Base-by-base conservation (phyloP, 1,140 invertebrate genomes). In the Marisa cornuarietis region DNA sequence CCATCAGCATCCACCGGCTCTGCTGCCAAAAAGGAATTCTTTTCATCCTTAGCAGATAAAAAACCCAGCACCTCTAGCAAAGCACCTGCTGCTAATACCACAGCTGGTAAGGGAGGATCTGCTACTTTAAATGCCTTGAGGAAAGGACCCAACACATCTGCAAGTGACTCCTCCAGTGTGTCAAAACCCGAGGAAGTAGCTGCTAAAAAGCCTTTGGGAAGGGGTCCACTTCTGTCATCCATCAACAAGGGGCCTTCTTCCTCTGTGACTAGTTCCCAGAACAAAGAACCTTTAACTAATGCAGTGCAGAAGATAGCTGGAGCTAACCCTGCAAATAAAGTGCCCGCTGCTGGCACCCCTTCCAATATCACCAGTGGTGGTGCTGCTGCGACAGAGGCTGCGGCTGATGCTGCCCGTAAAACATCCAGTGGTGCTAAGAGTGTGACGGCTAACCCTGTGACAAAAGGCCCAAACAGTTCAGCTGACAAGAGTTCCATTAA, bases 171-270 rank as follows among this genome's bases (percentile, higher is more conserved):
- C 54, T 58, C 54, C 16, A 11, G 54, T 18, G 54, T 14, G 9
- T 58, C 54, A 14, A 58, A 58, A 58, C 54, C 54, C 11, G 54
- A 58, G 11, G 54, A 58, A 2, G 16, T 18, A 58, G 54, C 54
- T 58, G 54, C 54, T 58, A 58, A 18, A 58, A 11, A 58, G 65
- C 11, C 65, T n/a, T 11, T 24, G 13, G 65, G 26, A 68, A 68
- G 65, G 65, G 65, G 65, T 31, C 65, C 65, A 31, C 65, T 68
- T 68, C 22, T 68, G 65, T 68, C 65, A n/a, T n/a, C 65, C 22
- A 11, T 31, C 65, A 68, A 31, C 65, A 68, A n/a, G 26, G 72
- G 72, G 72, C 20, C 52, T 24, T 74, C 72, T 52, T 62, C 73
- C 14, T 22, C 73, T 58, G 73, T 58, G 52, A 62, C 22, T 20